phyloP scores from a whole-genome alignment of 2,113 vertebrate genomes.

The Isurus oxyrinchus region DNA sequence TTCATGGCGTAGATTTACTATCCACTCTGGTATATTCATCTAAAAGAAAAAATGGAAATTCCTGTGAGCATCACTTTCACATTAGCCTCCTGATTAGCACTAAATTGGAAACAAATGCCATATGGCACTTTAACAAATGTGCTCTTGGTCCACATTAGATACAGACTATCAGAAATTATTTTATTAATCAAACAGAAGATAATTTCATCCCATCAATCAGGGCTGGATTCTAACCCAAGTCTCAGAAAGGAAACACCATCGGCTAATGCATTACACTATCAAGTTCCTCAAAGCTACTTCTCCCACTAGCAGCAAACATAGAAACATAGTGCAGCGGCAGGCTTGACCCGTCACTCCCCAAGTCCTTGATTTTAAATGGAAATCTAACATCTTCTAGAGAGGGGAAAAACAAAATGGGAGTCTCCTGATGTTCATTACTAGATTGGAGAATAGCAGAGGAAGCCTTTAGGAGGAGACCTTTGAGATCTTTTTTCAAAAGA shows the following conservation, averaged over 20 bases:
- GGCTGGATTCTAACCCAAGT: not conserved
- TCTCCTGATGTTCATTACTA: not conserved
- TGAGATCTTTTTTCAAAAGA: not conserved
- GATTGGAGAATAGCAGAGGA: not conserved
- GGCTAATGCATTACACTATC: not conserved
- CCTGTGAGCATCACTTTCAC: not conserved
- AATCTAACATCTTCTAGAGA: not conserved
- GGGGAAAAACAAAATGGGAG: not conserved
- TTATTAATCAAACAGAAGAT: not conserved
- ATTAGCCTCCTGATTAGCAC: not conserved
- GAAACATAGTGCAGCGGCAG: not conserved
- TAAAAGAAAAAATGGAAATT: conserved; percentile 41
- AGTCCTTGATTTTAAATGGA: not conserved
- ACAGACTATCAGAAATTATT: not conserved
- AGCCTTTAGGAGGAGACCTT: too few species aligned
- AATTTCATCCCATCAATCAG: not conserved
- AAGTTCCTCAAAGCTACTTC: not conserved
- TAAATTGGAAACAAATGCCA: not conserved
- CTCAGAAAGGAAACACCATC: not conserved
- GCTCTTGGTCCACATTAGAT: not conserved
- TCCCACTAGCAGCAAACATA: not conserved
- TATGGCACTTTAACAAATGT: not conserved
- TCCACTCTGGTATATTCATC: conserved; percentile 86
- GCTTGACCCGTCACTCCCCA: not conserved
- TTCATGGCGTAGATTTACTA: conserved; percentile 83